These are phyloP conservation scores for Meliscaeva auricollis DNA, from an alignment of 2,888 invertebrate genomes.

Conservation along the genomic window DNA sequence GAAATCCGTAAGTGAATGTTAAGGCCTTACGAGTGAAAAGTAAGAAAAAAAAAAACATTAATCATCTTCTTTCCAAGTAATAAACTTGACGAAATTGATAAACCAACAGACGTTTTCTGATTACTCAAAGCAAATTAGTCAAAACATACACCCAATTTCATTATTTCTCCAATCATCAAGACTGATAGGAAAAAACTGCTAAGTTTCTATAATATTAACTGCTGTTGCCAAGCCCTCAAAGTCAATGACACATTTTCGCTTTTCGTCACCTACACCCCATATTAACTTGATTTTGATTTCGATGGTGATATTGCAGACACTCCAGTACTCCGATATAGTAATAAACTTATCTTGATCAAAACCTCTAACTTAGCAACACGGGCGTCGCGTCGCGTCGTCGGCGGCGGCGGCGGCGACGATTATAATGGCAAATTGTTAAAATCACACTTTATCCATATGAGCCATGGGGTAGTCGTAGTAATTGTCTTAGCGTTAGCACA, in stretches of 20 bases:
- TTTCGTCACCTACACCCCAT: slow-evolving; percentile 37
- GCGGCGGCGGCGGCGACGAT: background rate
- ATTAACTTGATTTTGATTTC: slow-evolving; percentile 6
- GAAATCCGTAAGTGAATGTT: no score
- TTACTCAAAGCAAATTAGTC: no score
- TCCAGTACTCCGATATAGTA: background rate
- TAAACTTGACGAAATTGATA: no score
- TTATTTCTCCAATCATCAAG: background rate
- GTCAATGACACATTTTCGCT: slow-evolving; percentile 32
- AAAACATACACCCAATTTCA: background rate
- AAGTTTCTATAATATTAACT: background rate
- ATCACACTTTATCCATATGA: background rate
- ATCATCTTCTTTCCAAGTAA: no score
- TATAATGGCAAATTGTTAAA: slow-evolving; percentile 1
- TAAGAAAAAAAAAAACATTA: no score
- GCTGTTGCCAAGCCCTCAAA: slow-evolving; percentile 25
- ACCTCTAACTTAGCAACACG: slow-evolving; percentile 29
- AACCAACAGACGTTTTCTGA: no score
- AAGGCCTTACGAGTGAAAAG: no score
- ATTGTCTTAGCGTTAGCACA: slow-evolving; percentile 29
- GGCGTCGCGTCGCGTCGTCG: no score
- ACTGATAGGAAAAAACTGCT: background rate
- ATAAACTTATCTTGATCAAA: slow-evolving; percentile 34
- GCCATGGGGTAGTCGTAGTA: background rate
- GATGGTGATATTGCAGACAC: slow-evolving; percentile 8